Conservation (phyloP, 2,888 invertebrate genomes). For the Microctonus brassicae region DNA sequence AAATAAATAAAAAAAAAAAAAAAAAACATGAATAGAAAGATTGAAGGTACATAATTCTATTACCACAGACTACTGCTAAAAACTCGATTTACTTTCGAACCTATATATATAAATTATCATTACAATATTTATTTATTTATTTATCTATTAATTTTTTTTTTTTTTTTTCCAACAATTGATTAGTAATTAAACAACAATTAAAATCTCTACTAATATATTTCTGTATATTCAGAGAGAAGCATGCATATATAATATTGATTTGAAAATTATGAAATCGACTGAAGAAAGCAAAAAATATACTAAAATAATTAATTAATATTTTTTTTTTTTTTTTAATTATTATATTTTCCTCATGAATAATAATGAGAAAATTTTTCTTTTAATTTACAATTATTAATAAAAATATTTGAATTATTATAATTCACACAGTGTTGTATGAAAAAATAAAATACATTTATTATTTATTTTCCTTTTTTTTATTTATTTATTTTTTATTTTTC, state of each 20-base stretch:
- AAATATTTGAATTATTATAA: too few species aligned
- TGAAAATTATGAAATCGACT: not conserved
- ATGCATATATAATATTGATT: not conserved
- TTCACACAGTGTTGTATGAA: too few species aligned
- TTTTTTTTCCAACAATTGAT: not conserved
- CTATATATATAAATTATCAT: not conserved
- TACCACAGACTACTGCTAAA: slow-evolving; percentile 15
- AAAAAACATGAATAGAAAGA: not conserved
- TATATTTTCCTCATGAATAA: too few species aligned
- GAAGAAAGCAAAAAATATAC: not conserved
- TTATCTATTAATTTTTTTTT: not conserved
- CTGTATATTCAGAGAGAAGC: not conserved
- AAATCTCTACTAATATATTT: not conserved
- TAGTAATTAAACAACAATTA: not conserved
- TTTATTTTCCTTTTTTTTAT: too few species aligned
- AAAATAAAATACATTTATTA: too few species aligned
- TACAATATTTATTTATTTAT: not conserved
- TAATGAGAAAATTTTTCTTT: too few species aligned
- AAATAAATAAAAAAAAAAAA: not conserved
- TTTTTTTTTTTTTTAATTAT: too few species aligned
- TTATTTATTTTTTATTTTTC: not conserved
- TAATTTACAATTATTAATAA: too few species aligned
- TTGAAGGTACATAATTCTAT: slow-evolving; percentile 4
- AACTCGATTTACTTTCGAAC: not conserved
- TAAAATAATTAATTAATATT: not conserved